Conservation (phyloP, 2,888 invertebrate genomes). For the Chymomyza procnemis region DNA sequence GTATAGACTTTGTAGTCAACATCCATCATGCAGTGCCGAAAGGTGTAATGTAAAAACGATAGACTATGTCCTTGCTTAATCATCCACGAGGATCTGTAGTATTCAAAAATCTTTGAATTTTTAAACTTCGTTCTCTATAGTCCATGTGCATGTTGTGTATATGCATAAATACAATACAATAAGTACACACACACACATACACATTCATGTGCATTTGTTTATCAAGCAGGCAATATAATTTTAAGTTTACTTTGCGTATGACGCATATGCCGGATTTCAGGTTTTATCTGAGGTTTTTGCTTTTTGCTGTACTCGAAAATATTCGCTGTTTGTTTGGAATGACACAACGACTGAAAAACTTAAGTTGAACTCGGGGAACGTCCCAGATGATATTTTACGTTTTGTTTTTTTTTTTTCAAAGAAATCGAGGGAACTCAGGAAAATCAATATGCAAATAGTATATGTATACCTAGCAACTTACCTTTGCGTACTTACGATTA, state of each 20-base stretch:
- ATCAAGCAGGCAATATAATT: not conserved
- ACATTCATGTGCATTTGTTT: not conserved
- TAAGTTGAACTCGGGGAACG: constrained; percentile 46
- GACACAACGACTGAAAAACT: constrained; percentile 38
- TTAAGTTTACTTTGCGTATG: not conserved
- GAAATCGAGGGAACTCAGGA: not conserved
- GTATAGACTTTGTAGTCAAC: not conserved
- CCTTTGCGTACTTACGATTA: no score
- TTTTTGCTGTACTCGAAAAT: constrained; percentile 5
- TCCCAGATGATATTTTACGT: constrained; percentile 35
- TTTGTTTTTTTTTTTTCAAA: not conserved
- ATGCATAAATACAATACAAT: not conserved
- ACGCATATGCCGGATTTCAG: constrained; percentile 5
- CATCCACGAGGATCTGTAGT: not conserved
- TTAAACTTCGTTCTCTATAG: no score
- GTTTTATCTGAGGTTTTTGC: constrained; percentile 14
- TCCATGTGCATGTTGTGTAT: not conserved
- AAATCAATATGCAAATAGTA: no score
- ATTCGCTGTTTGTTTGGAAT: constrained; percentile 48
- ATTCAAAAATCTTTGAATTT: not conserved
- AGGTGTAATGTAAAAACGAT: not conserved
- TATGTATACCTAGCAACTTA: no score
- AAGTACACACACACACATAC: not conserved
- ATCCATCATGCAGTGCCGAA: not conserved
- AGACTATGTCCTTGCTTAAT: not conserved